A percentile compares a stretch with the other conserved stretches of the same genome.
phyloP scores from a whole-genome alignment of 2,113 vertebrate species.

The Puma concolor region DNA sequence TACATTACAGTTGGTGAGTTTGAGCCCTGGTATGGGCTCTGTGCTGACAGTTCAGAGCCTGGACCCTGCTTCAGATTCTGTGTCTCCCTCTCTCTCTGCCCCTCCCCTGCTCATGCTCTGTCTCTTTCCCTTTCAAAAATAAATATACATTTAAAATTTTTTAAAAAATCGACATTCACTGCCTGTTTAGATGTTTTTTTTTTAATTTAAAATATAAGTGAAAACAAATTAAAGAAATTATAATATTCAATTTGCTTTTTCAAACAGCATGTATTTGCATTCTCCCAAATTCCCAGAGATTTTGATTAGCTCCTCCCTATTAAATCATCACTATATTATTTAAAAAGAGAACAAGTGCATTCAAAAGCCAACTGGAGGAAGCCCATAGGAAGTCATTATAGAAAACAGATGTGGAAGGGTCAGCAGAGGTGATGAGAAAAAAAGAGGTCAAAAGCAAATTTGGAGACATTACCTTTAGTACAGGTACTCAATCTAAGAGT shows the following conservation, averaged over 20 bases:
- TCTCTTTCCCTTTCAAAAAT: too few species aligned
- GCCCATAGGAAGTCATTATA: not conserved
- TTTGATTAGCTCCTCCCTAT: not conserved
- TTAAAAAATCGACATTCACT: not conserved
- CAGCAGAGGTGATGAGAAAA: not conserved
- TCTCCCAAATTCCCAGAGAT: not conserved
- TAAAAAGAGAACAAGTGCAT: not conserved
- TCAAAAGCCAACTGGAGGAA: not conserved
- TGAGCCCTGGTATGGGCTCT: too few species aligned
- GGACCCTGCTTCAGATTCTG: too few species aligned
- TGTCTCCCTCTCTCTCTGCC: too few species aligned
- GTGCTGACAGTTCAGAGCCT: too few species aligned
- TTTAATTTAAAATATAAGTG: not conserved
- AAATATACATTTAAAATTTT: too few species aligned
- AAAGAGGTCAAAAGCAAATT: conserved; percentile 5
- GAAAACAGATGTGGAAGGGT: not conserved
- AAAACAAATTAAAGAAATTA: not conserved
- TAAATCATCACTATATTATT: not conserved
- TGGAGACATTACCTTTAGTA: not conserved
- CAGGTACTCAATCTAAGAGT: not conserved
- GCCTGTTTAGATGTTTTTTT: not conserved
- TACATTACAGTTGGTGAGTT: too few species aligned
- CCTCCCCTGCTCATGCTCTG: too few species aligned
- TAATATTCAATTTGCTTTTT: not conserved
- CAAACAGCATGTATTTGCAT: not conserved